These are phyloP conservation scores for Nomada fucata DNA, from an alignment of 2,888 invertebrate species.

Conservation along the genomic window DNA sequence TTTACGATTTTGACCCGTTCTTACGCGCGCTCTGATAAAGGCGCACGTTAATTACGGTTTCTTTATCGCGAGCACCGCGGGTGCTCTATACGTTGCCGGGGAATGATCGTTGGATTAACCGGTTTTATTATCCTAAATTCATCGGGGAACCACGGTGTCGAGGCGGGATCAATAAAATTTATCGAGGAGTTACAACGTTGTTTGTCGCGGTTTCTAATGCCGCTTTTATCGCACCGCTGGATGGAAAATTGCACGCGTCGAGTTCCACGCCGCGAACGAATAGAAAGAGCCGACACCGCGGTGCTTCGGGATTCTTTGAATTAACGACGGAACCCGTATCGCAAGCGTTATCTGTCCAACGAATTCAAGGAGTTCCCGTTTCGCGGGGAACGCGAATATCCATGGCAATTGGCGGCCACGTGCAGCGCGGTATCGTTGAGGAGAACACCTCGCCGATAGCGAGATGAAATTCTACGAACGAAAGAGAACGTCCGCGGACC, in stretches of 20 bases:
- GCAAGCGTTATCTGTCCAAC: too few species aligned
- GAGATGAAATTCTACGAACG: conserved; percentile 38
- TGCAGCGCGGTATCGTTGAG: neutral
- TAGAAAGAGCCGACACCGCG: too few species aligned
- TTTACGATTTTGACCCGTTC: conserved; percentile 57
- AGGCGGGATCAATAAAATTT: conserved; percentile 13
- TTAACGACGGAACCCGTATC: neutral
- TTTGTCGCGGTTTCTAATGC: neutral
- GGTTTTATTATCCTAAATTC: conserved; percentile 26
- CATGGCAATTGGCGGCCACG: conserved; percentile 9
- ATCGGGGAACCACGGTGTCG: neutral
- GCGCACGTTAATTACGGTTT: neutral
- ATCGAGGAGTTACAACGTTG: neutral
- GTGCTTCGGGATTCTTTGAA: neutral
- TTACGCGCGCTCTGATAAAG: conserved; percentile 26
- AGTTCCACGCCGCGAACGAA: too few species aligned
- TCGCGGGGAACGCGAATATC: neutral
- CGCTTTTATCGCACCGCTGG: too few species aligned
- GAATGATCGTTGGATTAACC: conserved; percentile 23
- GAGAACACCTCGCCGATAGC: conserved; percentile 3
- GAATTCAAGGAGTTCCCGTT: neutral
- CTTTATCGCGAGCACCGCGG: conserved; percentile 20
- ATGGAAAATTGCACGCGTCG: too few species aligned
- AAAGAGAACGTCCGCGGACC: conserved; percentile 38
- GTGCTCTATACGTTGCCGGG: neutral